Percentiles rank a stretch among this genome's conserved stretches.
Conservation (phyloP, 2,113 vertebrate genomes). For the Heterotis niloticus region DNA sequence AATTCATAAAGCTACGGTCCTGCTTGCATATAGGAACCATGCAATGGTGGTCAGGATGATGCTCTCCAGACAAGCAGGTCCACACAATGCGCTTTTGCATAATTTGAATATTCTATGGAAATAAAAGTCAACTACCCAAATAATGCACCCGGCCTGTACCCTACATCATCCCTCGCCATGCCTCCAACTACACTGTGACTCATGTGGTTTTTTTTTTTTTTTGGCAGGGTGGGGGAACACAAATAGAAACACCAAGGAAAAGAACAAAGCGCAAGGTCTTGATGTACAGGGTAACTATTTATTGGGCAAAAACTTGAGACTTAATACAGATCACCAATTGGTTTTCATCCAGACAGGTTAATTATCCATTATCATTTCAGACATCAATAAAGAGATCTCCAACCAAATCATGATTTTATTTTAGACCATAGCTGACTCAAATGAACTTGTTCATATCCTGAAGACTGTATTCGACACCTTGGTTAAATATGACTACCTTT, state of each 20-base stretch:
- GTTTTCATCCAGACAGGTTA: too few relatives aligned
- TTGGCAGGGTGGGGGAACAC: too few relatives aligned
- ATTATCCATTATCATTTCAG: too few relatives aligned
- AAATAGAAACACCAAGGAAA: background rate
- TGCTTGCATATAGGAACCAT: too few relatives aligned
- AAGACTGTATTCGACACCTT: too few relatives aligned
- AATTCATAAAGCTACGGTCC: background rate
- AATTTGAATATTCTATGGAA: constrained; percentile 1
- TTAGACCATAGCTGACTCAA: too few relatives aligned
- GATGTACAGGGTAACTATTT: background rate
- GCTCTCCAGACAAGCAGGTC: background rate
- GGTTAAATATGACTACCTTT: too few relatives aligned
- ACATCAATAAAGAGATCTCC: too few relatives aligned
- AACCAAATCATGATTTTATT: too few relatives aligned
- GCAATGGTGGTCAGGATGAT: background rate
- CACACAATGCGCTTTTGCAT: background rate
- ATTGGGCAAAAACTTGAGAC: background rate
- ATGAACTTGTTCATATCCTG: too few relatives aligned
- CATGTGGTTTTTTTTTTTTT: background rate
- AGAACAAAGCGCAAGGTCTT: background rate
- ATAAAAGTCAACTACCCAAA: background rate
- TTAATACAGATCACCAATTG: too few relatives aligned
- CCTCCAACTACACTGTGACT: too few relatives aligned
- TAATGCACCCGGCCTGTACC: background rate
- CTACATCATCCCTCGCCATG: background rate